Evolutionary conservation across 2,113 vertebrate species (phyloP).

Genomic region (Pollachius pollachius): DNA sequence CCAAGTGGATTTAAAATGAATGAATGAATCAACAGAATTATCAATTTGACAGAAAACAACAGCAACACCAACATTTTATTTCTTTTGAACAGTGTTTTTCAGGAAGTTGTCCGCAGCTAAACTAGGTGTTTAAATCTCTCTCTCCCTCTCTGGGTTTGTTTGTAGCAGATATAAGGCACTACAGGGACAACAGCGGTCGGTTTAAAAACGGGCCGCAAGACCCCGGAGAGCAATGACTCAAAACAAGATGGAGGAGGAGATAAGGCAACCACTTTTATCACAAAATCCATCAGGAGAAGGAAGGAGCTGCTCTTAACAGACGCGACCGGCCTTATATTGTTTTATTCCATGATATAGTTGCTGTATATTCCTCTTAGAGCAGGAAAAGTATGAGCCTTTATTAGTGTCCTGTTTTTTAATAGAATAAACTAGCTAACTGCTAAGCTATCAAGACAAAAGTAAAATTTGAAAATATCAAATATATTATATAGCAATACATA

Average conservation of each 20-base stretch:
- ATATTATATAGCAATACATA: too few species aligned
- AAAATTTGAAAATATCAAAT: too few species aligned
- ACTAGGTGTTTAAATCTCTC: too few species aligned
- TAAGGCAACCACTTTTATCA: constrained; percentile 47
- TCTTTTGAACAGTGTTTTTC: too few species aligned
- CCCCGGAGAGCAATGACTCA: constrained; percentile 49
- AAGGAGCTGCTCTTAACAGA: constrained; percentile 29
- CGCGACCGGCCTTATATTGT: constrained; percentile 20
- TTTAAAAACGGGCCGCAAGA: neutral
- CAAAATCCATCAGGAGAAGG: constrained; percentile 36
- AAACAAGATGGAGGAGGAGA: constrained; percentile 46
- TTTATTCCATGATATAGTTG: constrained; percentile 35
- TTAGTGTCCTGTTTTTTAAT: constrained; percentile 19
- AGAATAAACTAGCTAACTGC: neutral
- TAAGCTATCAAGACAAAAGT: neutral
- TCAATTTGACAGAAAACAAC: too few species aligned
- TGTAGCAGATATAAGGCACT: constrained; percentile 45
- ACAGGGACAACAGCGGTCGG: constrained; percentile 30
- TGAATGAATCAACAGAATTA: too few species aligned
- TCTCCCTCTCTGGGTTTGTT: constrained; percentile 17
- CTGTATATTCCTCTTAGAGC: constrained; percentile 15
- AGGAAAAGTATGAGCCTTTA: constrained; percentile 4
- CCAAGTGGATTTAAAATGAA: too few species aligned
- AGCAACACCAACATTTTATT: too few species aligned
- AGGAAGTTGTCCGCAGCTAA: too few species aligned